phyloP scores from a whole-genome alignment of 1,140 invertebrate genomes.

The Belonocnema kinseyi region DNA sequence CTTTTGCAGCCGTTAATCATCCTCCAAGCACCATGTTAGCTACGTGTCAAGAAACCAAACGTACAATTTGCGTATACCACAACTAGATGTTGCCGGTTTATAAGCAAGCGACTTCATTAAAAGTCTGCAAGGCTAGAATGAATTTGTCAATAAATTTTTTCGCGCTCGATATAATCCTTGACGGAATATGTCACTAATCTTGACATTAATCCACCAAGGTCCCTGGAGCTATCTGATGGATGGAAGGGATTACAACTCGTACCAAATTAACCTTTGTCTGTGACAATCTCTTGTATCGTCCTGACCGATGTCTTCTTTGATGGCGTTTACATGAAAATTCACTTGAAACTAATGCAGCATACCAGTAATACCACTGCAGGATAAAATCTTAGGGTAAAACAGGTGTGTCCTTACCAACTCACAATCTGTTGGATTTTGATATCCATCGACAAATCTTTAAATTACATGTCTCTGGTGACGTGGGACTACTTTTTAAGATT shows the following conservation, averaged over 20 bases:
- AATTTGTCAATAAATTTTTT: slow-evolving; percentile 70
- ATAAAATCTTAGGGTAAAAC: slow-evolving; percentile 61
- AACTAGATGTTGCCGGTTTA: slow-evolving; percentile 6
- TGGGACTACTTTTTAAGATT: neutral
- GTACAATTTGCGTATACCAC: neutral
- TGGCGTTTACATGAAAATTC: slow-evolving; percentile 71
- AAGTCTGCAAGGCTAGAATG: slow-evolving; percentile 58
- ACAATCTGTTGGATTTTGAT: slow-evolving; percentile 49
- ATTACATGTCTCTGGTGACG: slow-evolving; percentile 37
- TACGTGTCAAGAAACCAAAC: slow-evolving; percentile 43
- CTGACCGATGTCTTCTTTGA: slow-evolving; percentile 41
- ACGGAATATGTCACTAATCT: slow-evolving; percentile 73
- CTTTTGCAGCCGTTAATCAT: too few species aligned
- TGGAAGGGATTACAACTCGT: slow-evolving; percentile 73
- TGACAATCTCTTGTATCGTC: slow-evolving; percentile 42
- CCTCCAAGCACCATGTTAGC: slow-evolving; percentile 24
- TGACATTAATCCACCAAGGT: slow-evolving; percentile 65
- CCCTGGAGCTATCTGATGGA: slow-evolving; percentile 45
- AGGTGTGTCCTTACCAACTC: slow-evolving; percentile 57
- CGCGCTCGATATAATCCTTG: slow-evolving; percentile 74
- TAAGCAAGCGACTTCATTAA: slow-evolving; percentile 61
- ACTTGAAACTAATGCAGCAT: slow-evolving; percentile 70
- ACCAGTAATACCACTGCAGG: slow-evolving; percentile 59
- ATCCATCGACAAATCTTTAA: slow-evolving; percentile 58
- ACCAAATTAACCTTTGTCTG: slow-evolving; percentile 73